These are phyloP conservation scores for Lissonota sp. DNA, from an alignment of 2,888 invertebrate genomes.

Conservation along the genomic window DNA sequence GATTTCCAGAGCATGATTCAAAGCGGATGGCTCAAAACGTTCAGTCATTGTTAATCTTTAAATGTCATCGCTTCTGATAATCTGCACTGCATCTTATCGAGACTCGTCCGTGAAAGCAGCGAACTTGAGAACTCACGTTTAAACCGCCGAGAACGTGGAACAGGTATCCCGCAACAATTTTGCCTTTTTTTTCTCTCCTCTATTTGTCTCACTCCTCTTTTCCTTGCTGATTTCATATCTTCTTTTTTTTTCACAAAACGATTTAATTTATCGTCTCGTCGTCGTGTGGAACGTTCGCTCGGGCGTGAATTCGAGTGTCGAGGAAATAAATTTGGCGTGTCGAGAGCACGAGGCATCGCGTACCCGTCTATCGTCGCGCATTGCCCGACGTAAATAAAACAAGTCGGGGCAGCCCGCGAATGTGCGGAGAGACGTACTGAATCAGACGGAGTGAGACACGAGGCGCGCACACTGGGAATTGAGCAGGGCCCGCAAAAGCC, in stretches of 20 bases:
- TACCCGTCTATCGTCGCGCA: slow-evolving; percentile 59
- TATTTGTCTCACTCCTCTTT: slow-evolving; percentile 28
- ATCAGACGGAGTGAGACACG: slow-evolving; percentile 60
- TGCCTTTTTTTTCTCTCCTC: slow-evolving; percentile 49
- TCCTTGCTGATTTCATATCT: slow-evolving; percentile 43
- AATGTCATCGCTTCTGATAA: no score
- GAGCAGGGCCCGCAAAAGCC: slow-evolving; percentile 36
- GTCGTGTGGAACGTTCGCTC: slow-evolving; percentile 57
- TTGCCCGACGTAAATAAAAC: slow-evolving; percentile 74
- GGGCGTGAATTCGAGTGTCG: slow-evolving; percentile 65
- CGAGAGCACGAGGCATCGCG: slow-evolving; percentile 67
- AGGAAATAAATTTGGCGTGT: slow-evolving; percentile 77
- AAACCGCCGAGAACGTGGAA: slow-evolving; percentile 17
- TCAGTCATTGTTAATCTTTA: no score
- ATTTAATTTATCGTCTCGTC: slow-evolving; percentile 73
- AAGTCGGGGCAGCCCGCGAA: slow-evolving; percentile 62
- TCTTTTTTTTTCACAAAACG: slow-evolving; percentile 51
- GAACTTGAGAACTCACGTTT: slow-evolving; percentile 24
- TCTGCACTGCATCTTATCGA: no score
- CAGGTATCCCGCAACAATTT: slow-evolving; percentile 20
- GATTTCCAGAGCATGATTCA: slow-evolving; percentile 47
- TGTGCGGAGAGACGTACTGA: slow-evolving; percentile 49
- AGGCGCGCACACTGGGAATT: slow-evolving; percentile 47
- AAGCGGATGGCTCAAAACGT: slow-evolving; percentile 14
- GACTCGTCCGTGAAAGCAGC: slow-evolving; percentile 23